Conservation (phyloP, 92 coral and sea anemone genomes). For the Anthopleura xanthogrammica region DNA sequence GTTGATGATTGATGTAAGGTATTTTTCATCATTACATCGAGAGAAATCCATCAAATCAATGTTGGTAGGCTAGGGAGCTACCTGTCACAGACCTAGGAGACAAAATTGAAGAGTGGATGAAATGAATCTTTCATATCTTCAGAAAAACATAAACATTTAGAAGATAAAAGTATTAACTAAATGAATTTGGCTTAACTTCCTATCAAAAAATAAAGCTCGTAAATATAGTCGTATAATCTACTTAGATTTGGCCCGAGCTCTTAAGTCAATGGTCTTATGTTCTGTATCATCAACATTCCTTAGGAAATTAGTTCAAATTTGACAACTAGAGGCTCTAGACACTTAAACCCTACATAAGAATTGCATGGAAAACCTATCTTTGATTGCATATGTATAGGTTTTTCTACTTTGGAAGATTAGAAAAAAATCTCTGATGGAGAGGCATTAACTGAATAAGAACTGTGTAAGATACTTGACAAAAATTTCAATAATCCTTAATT, state of each 20-base stretch:
- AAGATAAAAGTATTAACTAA: constrained; percentile 22
- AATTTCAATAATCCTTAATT: constrained; percentile 1
- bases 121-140: constrained; percentile 10
- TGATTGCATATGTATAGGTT: constrained; percentile 13
- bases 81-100: background rate
- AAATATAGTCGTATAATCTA: constrained; percentile 14
- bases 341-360: constrained; percentile 8
- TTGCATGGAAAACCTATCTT: constrained; percentile 7
- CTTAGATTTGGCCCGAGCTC: background rate
- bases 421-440: background rate
- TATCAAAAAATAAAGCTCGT: constrained; percentile 18
- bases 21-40: background rate
- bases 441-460: constrained; percentile 24
- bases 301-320: constrained; percentile 11
- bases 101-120: constrained; percentile 1
- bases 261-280: constrained; percentile 12
- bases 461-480: constrained; percentile 20
- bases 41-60: background rate
- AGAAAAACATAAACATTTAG: constrained; percentile 32
- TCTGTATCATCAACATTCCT: background rate
- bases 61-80: background rate
- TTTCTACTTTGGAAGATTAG: constrained; percentile 8
- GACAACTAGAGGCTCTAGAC: constrained; percentile 5
- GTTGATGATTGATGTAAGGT: background rate
- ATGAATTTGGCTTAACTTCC: constrained; percentile 24